Evolutionary conservation across 2,113 vertebrate genomes (phyloP).

Genomic region (Psittacus erithacus): DNA sequence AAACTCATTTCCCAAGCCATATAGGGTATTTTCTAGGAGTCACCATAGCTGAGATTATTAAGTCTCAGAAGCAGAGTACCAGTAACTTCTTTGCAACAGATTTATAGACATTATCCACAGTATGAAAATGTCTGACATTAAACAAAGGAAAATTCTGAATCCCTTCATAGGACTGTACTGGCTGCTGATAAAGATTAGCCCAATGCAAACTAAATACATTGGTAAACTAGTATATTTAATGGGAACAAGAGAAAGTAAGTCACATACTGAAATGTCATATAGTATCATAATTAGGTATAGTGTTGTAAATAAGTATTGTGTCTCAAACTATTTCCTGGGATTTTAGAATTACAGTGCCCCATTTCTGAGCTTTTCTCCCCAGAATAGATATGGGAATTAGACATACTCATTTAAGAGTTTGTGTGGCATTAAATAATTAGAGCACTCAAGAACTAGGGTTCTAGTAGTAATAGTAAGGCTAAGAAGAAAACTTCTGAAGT

Average conservation of each 20-base stretch:
- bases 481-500: neutral
- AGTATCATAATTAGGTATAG: neutral
- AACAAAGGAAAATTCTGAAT: neutral
- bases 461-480: neutral
- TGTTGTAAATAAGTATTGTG: neutral
- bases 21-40: neutral
- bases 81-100: neutral
- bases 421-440: neutral
- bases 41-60: neutral
- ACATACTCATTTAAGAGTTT: neutral
- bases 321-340: neutral
- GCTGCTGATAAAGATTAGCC: neutral
- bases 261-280: neutral
- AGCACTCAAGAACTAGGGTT: neutral
- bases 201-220: neutral
- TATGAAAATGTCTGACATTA: neutral
- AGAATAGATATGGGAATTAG: neutral
- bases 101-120: neutral
- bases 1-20: neutral
- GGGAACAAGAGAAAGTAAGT: neutral
- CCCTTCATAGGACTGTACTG: neutral
- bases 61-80: neutral
- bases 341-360: neutral
- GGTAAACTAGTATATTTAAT: neutral
- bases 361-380: neutral